These are phyloP conservation scores for Baccha elongata DNA, from an alignment of 2,888 invertebrate species.

Conservation along the genomic window DNA sequence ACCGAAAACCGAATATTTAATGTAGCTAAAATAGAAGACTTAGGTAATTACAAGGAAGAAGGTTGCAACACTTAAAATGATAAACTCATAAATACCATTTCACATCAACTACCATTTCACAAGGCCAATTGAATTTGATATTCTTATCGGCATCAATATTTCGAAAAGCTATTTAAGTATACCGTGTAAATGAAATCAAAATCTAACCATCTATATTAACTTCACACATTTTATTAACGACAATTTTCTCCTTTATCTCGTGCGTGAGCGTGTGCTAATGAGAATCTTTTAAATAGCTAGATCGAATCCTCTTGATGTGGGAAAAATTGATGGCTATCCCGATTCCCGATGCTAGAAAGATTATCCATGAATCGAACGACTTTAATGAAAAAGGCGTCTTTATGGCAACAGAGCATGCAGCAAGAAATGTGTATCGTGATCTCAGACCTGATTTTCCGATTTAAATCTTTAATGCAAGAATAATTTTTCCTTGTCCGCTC, in stretches of 20 bases:
- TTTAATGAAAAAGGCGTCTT: slow-evolving; percentile 36
- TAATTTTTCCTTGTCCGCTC: slow-evolving; percentile 70
- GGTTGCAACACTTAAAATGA: too few species aligned
- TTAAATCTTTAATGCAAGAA: slow-evolving; percentile 57
- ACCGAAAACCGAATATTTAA: too few species aligned
- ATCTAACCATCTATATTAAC: background rate
- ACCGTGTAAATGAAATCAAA: background rate
- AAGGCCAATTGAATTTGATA: too few species aligned
- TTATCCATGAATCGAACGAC: slow-evolving; percentile 9
- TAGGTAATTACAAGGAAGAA: too few species aligned
- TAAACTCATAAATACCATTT: too few species aligned
- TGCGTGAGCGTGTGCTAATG: slow-evolving; percentile 68
- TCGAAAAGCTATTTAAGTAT: too few species aligned
- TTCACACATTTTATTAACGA: slow-evolving; percentile 54
- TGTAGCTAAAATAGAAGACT: too few species aligned
- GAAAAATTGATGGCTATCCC: slow-evolving; percentile 60
- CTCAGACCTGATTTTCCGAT: slow-evolving; percentile 56
- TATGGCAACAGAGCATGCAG: slow-evolving; percentile 47
- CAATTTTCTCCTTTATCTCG: slow-evolving; percentile 42
- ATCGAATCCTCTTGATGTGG: slow-evolving; percentile 37
- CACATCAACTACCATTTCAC: too few species aligned
- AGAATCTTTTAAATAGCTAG: slow-evolving; percentile 30
- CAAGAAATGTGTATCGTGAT: slow-evolving; percentile 29
- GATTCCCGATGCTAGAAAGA: slow-evolving; percentile 30
- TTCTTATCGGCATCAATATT: too few species aligned